Base-by-base conservation (phyloP, 2,888 invertebrate genomes). In the Pristionchus japonicus region DNA sequence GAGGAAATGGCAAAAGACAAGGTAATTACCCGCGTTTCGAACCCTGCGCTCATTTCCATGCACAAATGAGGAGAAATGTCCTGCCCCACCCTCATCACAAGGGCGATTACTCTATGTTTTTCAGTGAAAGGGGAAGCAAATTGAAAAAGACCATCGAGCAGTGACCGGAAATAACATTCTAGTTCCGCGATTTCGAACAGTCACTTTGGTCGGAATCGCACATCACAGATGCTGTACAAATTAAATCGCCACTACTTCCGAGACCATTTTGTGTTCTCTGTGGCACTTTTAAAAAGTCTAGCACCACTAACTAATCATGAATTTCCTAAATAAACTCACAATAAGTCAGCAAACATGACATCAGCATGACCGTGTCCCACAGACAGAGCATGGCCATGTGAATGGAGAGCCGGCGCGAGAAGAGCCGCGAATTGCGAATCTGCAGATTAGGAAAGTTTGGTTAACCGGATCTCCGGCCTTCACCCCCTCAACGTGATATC, bases 371-470 rank as follows among this genome's bases (percentile, higher is more conserved):
- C 23, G 92, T 92, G 88, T 94, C 94, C 93, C 93, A 94, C 27
- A 93, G 84, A 74, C 93, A 94, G 34, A 94, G 91, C 92, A 93
- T 93, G 31, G 90, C 90, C 70, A 94, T 84, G 89, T 94, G 94
- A 43, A 91, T 90, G 13, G 94, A 93, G 31, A 94, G 86, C 1
- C 94, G 92, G 67, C 91, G 92, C 9, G 94, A 94, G 89, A 94
- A 94, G 49, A 91, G 91, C 17, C 91, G 91, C n/a, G 93, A 92
- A 40, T 91, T 90, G 27, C 91, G 91, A 37, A 94, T 93, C 92
- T 93, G 85, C 20, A 70, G 6, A 70, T 70, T 57, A 57, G 85
- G 92, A 84, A 47, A 49, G 17, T 43, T 6, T n/a, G n/a, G n/a
- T n/a, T n/a, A n/a, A n/a, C n/a, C n/a, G n/a, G n/a, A n/a, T n/a